Percentiles rank a stretch among this genome's conserved stretches.
Evolutionary conservation across 2,797 vertebrate species (phyloP).

Genomic region (Pitangus sulphuratus): DNA sequence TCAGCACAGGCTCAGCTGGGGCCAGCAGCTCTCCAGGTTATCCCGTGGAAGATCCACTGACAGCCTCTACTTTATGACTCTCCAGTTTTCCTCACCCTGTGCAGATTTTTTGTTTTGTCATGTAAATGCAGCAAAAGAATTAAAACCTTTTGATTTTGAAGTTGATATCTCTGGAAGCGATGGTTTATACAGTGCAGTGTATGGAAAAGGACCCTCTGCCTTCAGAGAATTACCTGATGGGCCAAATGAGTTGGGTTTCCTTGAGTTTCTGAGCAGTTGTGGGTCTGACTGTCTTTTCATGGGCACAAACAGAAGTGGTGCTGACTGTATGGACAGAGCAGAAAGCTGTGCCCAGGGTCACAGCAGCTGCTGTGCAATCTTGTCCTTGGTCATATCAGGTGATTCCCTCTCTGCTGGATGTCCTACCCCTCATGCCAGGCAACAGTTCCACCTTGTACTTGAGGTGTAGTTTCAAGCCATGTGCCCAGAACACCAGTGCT

Average conservation of each 20-base stretch:
- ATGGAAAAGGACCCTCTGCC: not conserved
- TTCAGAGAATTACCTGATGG: not conserved
- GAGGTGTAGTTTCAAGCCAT: not conserved
- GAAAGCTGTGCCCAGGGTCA: not conserved
- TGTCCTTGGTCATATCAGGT: not conserved
- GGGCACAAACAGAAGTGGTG: not conserved
- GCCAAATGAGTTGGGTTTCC: not conserved
- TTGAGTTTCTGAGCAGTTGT: not conserved
- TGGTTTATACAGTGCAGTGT: not conserved
- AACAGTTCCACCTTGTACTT: not conserved
- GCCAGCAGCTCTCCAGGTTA: not conserved
- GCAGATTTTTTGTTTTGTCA: not conserved
- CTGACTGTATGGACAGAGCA: not conserved
- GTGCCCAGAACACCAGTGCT: not conserved
- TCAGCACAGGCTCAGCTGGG: not conserved
- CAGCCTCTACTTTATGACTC: not conserved
- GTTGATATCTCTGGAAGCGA: not conserved
- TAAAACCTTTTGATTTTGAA: not conserved
- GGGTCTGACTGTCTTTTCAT: not conserved
- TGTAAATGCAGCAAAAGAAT: not conserved
- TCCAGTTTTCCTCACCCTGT: not conserved
- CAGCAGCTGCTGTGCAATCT: not conserved
- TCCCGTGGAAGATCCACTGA: rapidly evolving
- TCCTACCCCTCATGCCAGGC: not conserved
- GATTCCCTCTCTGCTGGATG: not conserved